Evolutionary conservation across 2,797 vertebrate genomes (phyloP).

Genomic region (Myotis planiceps): DNA sequence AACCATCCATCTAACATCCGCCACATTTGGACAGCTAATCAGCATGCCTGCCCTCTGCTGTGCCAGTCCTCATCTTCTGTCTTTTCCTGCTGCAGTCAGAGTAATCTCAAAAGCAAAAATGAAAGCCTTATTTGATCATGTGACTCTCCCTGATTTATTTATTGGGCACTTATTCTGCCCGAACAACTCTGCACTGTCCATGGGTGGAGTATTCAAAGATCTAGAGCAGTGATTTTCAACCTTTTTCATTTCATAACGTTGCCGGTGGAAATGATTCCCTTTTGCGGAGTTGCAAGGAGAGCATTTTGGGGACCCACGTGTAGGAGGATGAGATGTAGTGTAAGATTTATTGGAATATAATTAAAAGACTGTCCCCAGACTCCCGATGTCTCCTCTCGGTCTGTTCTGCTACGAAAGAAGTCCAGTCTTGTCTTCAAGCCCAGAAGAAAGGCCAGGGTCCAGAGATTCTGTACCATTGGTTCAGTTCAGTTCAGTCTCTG

Average conservation of each 20-base stretch:
- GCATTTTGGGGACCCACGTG: not conserved
- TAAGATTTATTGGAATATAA: not conserved
- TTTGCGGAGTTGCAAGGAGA: not conserved
- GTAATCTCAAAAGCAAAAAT: not conserved
- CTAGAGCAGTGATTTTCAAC: not conserved
- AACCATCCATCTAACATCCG: no score
- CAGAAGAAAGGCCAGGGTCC: not conserved
- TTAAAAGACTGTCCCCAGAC: not conserved
- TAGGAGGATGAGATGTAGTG: not conserved
- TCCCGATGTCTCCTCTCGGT: not conserved
- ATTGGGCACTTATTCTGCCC: not conserved
- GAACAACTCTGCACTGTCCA: not conserved
- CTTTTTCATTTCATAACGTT: not conserved
- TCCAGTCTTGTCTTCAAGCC: not conserved
- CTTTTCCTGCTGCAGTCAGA: not conserved
- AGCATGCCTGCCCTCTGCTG: not conserved
- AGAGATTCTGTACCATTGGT: not conserved
- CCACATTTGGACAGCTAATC: not conserved
- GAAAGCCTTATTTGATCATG: not conserved
- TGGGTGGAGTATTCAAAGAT: not conserved
- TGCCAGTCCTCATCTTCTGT: not conserved
- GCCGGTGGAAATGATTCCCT: not conserved
- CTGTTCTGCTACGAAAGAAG: not conserved
- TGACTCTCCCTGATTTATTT: not conserved
- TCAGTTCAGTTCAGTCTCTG: not conserved